These are phyloP conservation scores for Temnothorax longispinosus DNA, from an alignment of 1,140 invertebrate genomes.

Conservation along the genomic window DNA sequence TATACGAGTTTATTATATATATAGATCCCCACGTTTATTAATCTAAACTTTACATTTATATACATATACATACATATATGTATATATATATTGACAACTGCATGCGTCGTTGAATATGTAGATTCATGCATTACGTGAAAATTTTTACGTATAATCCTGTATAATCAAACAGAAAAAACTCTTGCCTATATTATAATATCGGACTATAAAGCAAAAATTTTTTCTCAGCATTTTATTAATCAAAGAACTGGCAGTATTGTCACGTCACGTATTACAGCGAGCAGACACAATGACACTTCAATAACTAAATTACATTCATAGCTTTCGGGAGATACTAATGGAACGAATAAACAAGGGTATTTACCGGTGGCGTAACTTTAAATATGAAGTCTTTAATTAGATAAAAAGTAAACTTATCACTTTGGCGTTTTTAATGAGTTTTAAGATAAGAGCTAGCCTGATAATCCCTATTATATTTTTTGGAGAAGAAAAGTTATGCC, in stretches of 20 bases:
- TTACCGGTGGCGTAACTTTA: constrained; percentile 20
- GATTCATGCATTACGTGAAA: not conserved
- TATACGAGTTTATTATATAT: not conserved
- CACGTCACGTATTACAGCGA: constrained; percentile 72
- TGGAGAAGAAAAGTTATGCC: constrained; percentile 9
- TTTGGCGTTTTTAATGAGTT: constrained; percentile 16
- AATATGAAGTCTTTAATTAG: not conserved
- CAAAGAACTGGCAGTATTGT: constrained; percentile 76
- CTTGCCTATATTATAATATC: constrained; percentile 6
- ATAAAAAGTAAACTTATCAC: not conserved
- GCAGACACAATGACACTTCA: constrained; percentile 68
- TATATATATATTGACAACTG: not conserved
- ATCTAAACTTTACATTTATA: too few species aligned
- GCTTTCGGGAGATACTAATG: constrained; percentile 51
- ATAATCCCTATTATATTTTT: not conserved
- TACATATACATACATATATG: too few species aligned
- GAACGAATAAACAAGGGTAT: constrained; percentile 14
- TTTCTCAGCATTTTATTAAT: constrained; percentile 61
- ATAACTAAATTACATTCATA: constrained; percentile 64
- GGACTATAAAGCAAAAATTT: constrained; percentile 11
- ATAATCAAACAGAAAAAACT: not conserved
- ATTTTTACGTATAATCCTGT: not conserved
- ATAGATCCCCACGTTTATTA: too few species aligned
- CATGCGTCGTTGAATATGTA: not conserved
- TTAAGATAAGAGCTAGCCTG: not conserved